Evolutionary conservation across 2,888 invertebrate genomes (phyloP), one percentile per base, ranked within the genome.

Genomic region (Andrena dorsata): DNA sequence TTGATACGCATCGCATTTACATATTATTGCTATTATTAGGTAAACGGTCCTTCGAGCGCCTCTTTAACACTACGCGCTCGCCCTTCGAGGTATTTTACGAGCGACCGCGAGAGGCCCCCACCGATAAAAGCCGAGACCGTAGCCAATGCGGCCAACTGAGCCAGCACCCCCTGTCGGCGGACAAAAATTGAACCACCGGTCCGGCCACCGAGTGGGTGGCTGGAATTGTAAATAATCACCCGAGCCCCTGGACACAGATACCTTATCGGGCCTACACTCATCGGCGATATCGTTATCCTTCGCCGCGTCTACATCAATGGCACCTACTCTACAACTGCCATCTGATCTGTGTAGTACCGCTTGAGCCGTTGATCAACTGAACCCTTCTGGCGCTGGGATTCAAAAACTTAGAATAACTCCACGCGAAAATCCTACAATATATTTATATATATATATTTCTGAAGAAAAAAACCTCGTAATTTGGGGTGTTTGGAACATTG

Each of bases 11-110:
- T 92, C 92, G 91, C 91, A 93, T 93, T 93, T 93, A 92, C 93
- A 93, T 93, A 93, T 93, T 93, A 93, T 93, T 93, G 93, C 93
- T 93, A 93, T 93, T 93, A 93, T 93, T 93, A 93, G 93, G 93
- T 93, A 92, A 93, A 93, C 92, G 92, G 91, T 93, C 90, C 90
- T 90, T 86, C 88, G 89, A 90, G 91, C 91, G 91, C 90, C 90
- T 92, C 90, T 91, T 90, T 91, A 91, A 91, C 91, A 91, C 91
- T 91, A 91, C 89, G 85, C 88, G 87, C 88, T 90, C 89, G 88
- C 89, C 89, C 90, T 89, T 90, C 87, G 85, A 87, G 88, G 85
- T 91, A 92, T 90, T 92, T 92, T 92, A 92, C 90, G 91, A 90
- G 90, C 89, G 79, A 82, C 76, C 81, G 71, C 76, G 77, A 85